Base-by-base conservation (phyloP, 2,113 vertebrate species). In the Odocoileus hemionus region DNA sequence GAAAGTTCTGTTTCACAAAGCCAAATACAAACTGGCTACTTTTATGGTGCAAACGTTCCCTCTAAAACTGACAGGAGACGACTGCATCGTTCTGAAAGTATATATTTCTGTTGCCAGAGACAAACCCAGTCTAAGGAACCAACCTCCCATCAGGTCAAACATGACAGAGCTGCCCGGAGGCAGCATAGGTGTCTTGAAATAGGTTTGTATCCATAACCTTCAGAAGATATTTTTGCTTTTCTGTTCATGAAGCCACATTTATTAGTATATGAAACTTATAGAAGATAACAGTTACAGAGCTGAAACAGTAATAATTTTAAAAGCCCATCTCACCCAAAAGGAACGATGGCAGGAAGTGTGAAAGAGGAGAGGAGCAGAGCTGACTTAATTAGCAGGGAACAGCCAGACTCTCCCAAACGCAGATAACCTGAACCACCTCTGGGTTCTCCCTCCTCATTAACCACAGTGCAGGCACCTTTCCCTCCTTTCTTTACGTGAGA, bases 101-200 rank as follows among this genome's bases (percentile, higher is more conserved):
- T 0, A 6, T 0, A 1, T 16, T 26, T 19, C 64, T 78, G 45
- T n/a, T 2, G 47, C 78, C 55, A 43, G 80, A 6, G 45, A 47
- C 0, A 19, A 0, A 26, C 6, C 28, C 89, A 7, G 5, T 6
- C 61, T 21, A 19, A 67, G 39, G 26, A 13, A 3, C 36, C 60
- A 10, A 1, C 15, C 55, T 43, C 10, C 23, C 6, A 12, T n/a
- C 3, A 54, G 45, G 82, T 8, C 61, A 12, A 17, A 5, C 16
- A 1, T 0, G n/a, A 14, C 2, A 0, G 26, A 12, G 17, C 54
- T 4, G 12, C 21, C 7, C 0, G 33, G 5, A 47, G 7, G 5
- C 1, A 4, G 7, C 52, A 11, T 14, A 36, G 30, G 36, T 4
- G 28, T 47, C 4, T 3, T 58, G 79, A 33, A 78, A 30, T 74